phyloP scores from a whole-genome alignment of 2,888 invertebrate species.

The Agelastica alni region DNA sequence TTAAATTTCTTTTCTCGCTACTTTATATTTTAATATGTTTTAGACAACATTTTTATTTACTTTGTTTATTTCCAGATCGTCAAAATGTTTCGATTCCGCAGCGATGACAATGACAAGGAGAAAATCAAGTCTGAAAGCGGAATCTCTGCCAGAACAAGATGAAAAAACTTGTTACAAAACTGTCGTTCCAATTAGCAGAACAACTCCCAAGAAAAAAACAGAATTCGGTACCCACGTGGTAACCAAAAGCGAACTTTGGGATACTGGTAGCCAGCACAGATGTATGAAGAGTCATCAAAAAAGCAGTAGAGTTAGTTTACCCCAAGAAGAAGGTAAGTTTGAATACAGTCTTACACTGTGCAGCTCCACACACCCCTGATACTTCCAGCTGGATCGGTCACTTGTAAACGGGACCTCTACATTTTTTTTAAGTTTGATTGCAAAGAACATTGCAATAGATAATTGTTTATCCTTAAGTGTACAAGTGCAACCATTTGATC shows the following conservation, averaged over 20 bases:
- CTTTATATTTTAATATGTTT: too few relatives aligned
- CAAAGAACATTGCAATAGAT: too few relatives aligned
- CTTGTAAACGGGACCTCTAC: too few relatives aligned
- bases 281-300: conserved; percentile 53
- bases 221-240: conserved; percentile 56
- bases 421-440: too few relatives aligned
- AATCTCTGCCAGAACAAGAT: conserved; percentile 46
- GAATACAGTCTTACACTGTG: too few relatives aligned
- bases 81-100: conserved; percentile 35
- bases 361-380: too few relatives aligned
- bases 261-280: conserved; percentile 54
- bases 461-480: too few relatives aligned
- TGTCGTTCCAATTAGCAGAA: conserved; percentile 47
- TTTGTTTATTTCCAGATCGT: conserved; percentile 1
- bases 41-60: too few relatives aligned
- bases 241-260: conserved; percentile 57
- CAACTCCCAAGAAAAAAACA: conserved; percentile 58
- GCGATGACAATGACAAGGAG: conserved; percentile 52
- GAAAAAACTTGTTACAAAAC: conserved; percentile 43
- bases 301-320: conserved; percentile 46
- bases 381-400: too few relatives aligned
- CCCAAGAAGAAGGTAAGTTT: conserved; percentile 51
- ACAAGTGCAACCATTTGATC: too few relatives aligned
- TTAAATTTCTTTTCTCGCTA: too few relatives aligned
- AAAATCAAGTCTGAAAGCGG: conserved; percentile 42